Evolutionary conservation across 2,888 invertebrate species (phyloP), one percentile per base, ranked within the genome.

Genomic region (Lasioglossum pauxillum): DNA sequence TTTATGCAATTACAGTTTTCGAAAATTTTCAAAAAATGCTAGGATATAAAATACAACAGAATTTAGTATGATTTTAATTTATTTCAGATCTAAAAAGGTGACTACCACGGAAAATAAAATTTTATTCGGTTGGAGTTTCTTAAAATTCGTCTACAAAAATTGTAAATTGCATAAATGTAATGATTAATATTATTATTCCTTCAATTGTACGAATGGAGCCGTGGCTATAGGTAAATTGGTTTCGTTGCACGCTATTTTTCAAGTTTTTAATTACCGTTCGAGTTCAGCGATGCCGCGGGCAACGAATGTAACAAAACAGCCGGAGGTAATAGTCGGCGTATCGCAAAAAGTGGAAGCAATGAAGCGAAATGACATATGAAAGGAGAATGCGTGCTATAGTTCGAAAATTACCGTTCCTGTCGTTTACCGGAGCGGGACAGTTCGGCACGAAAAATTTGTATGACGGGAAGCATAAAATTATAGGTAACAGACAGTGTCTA

Each of bases 301-400:
- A 74, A 80, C 23, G 23, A 23, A 14, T 60, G 67, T 85, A 73
- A 76, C 49, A 38, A 41, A 44, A 69, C 46, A 12, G 85, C 85
- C 79, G 38, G 19, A n/a, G 69, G 85, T 67, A 69, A 60, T 49
- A 10, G 35, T 64, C 60, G 31, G 31, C 31, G 27, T 84, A 38
- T 31, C 46, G 49, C n/a, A 76, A 85, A 71, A 84, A 82, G 53
- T 72, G 38, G 31, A 31, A 69, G n/a, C 79, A 72, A 46, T 69
- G 19, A 31, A 77, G 73, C 14, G 69, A 84, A 85, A 77, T 84
- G 84, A 80, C 84, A 60, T 77, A 67, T 60, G 84, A 85, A 85
- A 84, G 67, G 84, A 76, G 72, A 84, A 76, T 38, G 75, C 19
- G 49, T 7, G 27, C 5, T 12, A 73, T 41, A 71, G 49, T 49